Conservation (phyloP, 2,113 vertebrate species). For the Indicator maculatus region DNA sequence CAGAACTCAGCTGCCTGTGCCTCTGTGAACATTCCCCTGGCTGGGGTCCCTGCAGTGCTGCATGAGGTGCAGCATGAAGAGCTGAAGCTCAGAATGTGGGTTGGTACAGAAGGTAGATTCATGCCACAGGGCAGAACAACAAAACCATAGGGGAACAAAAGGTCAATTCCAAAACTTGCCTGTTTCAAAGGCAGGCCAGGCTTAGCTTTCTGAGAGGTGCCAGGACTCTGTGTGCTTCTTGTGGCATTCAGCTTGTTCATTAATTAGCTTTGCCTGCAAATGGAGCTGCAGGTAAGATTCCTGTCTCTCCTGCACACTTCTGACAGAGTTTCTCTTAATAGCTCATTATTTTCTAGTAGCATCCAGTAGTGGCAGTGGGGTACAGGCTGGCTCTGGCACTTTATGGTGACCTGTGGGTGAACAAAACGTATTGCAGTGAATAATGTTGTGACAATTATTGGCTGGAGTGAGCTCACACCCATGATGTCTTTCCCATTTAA, state of each 20-base stretch:
- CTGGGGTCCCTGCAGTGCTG: no score
- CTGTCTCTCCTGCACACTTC: not conserved
- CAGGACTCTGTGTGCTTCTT: not conserved
- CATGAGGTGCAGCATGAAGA: no score
- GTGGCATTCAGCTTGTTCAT: not conserved
- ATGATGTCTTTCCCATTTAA: not conserved
- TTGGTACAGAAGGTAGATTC: no score
- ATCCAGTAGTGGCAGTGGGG: not conserved
- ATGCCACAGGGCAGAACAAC: no score
- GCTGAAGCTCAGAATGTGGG: no score
- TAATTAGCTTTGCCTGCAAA: constrained; percentile 19
- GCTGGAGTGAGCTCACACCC: not conserved
- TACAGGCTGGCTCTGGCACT: not conserved
- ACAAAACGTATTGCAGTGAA: not conserved
- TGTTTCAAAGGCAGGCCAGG: not conserved
- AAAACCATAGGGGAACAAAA: not conserved
- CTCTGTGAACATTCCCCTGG: no score
- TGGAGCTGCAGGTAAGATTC: not conserved
- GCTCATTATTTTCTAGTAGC: not conserved
- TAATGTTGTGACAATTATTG: not conserved
- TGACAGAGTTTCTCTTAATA: not conserved
- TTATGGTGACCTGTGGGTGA: not conserved
- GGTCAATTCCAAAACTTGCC: not conserved
- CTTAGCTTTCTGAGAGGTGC: not conserved
- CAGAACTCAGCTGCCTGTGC: not conserved